phyloP scores from a whole-genome alignment of 2,113 vertebrate species.

The Macrotus californicus region DNA sequence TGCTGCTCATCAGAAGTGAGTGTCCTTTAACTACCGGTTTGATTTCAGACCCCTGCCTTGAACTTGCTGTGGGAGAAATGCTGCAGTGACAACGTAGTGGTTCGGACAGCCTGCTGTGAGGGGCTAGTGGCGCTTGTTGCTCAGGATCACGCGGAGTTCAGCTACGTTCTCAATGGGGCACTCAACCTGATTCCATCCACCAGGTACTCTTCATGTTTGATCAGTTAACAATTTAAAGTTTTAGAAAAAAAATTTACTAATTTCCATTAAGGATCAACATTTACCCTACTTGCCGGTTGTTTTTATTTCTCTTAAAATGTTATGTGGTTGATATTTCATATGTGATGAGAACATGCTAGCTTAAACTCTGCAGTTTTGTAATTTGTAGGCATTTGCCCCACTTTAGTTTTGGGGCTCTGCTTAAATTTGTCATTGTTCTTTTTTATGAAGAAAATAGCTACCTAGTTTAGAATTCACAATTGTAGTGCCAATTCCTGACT shows the following conservation, averaged over 20 bases:
- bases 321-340: not conserved
- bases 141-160: slow-evolving; percentile 89
- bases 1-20: not conserved
- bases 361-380: not conserved
- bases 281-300: not conserved
- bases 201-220: slow-evolving; percentile 79
- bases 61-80: slow-evolving; percentile 94
- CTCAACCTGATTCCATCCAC: slow-evolving; percentile 94
- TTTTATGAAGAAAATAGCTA: not conserved
- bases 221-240: not conserved
- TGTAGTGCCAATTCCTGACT: not conserved
- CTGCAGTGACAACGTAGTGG: slow-evolving; percentile 83
- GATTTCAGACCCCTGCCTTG: slow-evolving; percentile 86
- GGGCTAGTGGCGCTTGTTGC: slow-evolving; percentile 89
- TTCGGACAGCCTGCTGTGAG: slow-evolving; percentile 90
- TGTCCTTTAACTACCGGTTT: slow-evolving; percentile 45
- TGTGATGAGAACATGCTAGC: not conserved
- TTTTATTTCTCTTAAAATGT: not conserved
- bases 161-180: slow-evolving; percentile 85
- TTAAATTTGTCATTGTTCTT: slow-evolving; percentile 20
- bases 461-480: not conserved
- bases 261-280: not conserved
- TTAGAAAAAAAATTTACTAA: not conserved
- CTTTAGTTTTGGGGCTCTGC: not conserved
- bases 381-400: slow-evolving; percentile 6